Conservation (phyloP, 2,888 invertebrate species). For the Himalopsyche tibetana region DNA sequence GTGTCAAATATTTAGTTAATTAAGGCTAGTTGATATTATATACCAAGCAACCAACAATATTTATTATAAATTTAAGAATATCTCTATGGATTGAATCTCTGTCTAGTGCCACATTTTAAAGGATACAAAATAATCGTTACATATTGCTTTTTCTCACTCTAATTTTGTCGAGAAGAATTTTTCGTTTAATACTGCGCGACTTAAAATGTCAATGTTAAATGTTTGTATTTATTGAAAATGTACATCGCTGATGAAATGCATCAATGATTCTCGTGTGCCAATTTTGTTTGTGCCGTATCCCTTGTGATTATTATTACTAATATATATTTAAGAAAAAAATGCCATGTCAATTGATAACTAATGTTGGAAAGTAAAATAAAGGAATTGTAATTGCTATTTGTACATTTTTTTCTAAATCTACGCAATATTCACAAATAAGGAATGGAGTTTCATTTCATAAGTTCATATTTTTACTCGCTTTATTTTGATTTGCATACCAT, state of each 20-base stretch:
- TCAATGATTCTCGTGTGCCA: background rate
- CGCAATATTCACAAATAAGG: no score
- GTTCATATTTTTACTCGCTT: no score
- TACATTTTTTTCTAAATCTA: background rate
- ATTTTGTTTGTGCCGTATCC: conserved; percentile 9
- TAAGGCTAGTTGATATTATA: background rate
- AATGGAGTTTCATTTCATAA: no score
- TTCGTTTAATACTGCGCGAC: no score
- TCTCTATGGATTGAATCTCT: background rate
- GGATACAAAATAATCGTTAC: background rate
- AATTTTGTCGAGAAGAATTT: no score
- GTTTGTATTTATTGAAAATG: background rate
- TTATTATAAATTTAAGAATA: background rate
- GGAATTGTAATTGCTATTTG: background rate
- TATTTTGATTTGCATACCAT: no score
- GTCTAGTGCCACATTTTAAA: conserved; percentile 3
- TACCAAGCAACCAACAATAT: background rate
- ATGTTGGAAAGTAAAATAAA: conserved; percentile 6
- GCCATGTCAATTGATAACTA: background rate
- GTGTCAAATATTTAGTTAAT: conserved; percentile 1
- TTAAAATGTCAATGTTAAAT: no score
- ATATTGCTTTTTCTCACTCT: no score
- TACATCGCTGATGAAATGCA: background rate
- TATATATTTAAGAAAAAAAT: conserved; percentile 15
- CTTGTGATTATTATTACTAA: background rate